phyloP scores from a whole-genome alignment of 2,888 invertebrate species.

The Harpalus rubripes region DNA sequence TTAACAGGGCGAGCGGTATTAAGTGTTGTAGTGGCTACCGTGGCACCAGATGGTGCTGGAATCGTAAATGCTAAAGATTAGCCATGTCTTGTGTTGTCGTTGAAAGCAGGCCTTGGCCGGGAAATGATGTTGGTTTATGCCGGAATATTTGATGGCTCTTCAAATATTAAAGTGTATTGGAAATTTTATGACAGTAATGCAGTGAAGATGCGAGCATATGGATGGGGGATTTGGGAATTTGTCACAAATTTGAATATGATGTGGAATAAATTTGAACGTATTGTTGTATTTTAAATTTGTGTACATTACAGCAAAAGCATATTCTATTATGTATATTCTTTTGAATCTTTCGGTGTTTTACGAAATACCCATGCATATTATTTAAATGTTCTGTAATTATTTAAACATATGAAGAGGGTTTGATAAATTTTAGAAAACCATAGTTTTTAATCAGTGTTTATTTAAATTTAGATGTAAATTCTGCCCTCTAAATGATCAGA shows the following conservation, averaged over 20 bases:
- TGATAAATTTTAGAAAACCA: too few species aligned
- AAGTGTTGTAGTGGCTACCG: conserved; percentile 33
- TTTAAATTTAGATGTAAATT: too few species aligned
- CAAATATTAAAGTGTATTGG: conserved; percentile 49
- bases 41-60: neutral
- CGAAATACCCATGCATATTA: too few species aligned
- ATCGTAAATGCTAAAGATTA: conserved; percentile 47
- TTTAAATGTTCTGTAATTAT: too few species aligned
- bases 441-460: too few species aligned
- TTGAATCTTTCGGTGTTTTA: neutral
- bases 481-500: too few species aligned
- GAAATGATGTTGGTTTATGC: conserved; percentile 10
- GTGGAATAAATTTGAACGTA: conserved; percentile 1
- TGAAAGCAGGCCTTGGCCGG: neutral
- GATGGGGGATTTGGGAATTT: conserved; percentile 7
- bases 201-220: conserved; percentile 11
- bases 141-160: conserved; percentile 38
- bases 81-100: conserved; percentile 11
- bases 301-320: neutral
- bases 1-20: conserved; percentile 27
- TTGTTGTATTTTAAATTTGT: conserved; percentile 12
- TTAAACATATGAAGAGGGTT: too few species aligned
- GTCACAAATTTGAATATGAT: conserved; percentile 8
- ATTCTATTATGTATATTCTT: neutral
- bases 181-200: conserved; percentile 29